phyloP scores from a whole-genome alignment of 2,888 invertebrate species.

The Apodemia hepburni region DNA sequence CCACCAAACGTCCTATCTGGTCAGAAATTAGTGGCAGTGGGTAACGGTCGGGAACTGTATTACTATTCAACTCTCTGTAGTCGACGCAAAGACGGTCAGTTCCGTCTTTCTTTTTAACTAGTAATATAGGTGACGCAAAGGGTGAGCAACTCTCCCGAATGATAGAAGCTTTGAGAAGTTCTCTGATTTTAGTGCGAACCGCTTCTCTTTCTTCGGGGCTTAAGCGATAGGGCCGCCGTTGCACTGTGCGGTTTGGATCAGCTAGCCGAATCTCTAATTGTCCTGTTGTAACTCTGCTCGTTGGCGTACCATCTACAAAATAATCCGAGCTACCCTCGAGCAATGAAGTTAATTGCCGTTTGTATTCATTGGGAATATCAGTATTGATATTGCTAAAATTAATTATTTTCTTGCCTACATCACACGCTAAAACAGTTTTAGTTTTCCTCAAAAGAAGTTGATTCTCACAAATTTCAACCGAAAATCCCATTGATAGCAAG shows the following conservation, averaged over 20 bases:
- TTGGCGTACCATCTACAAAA: slow-evolving; percentile 15
- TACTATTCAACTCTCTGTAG: slow-evolving; percentile 28
- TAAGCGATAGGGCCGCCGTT: not conserved
- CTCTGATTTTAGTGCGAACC: not conserved
- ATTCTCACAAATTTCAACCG: not conserved
- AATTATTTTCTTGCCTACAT: not conserved
- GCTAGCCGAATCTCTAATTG: slow-evolving; percentile 10
- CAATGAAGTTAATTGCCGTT: not conserved
- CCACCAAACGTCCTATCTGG: not conserved
- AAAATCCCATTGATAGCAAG: not conserved
- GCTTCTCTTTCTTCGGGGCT: not conserved
- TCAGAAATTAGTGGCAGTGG: slow-evolving; percentile 27
- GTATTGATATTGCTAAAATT: not conserved
- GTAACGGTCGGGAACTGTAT: slow-evolving; percentile 27
- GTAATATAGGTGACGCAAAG: slow-evolving; percentile 25
- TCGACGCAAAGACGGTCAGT: slow-evolving; percentile 27
- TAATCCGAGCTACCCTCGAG: not conserved
- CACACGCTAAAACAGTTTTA: not conserved
- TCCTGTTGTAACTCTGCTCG: slow-evolving; percentile 10
- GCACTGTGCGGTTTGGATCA: slow-evolving; percentile 9
- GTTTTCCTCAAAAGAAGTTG: not conserved
- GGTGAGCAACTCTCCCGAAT: slow-evolving; percentile 15
- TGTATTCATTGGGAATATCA: not conserved
- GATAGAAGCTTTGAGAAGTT: not conserved
- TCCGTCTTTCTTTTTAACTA: slow-evolving; percentile 25